These are phyloP conservation scores for Pilophorus perplexus DNA, from an alignment of 2,888 invertebrate genomes.

Conservation along the genomic window DNA sequence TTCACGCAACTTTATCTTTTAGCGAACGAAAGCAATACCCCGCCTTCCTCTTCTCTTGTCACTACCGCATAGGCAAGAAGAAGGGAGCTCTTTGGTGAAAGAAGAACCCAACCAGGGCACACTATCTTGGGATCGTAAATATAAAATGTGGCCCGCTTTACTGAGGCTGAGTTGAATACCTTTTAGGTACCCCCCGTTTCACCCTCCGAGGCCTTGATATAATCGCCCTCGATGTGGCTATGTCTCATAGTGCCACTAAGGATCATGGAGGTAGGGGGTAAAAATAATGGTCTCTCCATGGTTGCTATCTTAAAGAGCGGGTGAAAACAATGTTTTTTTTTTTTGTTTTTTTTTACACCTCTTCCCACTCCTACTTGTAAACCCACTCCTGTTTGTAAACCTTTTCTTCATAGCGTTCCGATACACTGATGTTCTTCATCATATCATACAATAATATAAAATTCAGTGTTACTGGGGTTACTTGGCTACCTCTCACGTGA, in stretches of 20 bases:
- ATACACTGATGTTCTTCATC: too few species aligned
- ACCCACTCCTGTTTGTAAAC: too few species aligned
- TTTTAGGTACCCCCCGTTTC: conserved; percentile 10
- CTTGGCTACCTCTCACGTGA: too few species aligned
- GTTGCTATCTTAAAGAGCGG: conserved; percentile 20
- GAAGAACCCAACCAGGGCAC: conserved; percentile 15
- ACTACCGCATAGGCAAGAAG: not conserved
- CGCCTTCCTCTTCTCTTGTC: not conserved
- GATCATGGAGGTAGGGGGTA: conserved; percentile 3
- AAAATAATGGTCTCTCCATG: conserved; percentile 13
- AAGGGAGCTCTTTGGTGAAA: conserved; percentile 28
- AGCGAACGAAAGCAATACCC: not conserved
- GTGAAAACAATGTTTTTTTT: conserved; percentile 23
- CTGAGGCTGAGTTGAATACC: conserved; percentile 21
- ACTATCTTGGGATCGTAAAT: conserved; percentile 34
- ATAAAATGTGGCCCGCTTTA: conserved; percentile 39
- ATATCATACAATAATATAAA: too few species aligned
- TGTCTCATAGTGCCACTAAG: conserved; percentile 32
- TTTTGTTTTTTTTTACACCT: too few species aligned
- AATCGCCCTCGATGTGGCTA: conserved; percentile 32
- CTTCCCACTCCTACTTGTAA: too few species aligned
- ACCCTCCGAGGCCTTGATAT: conserved; percentile 14
- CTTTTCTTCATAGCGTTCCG: too few species aligned
- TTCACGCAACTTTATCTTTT: conserved; percentile 10
- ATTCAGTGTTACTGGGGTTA: too few species aligned